Evolutionary conservation across 2,113 vertebrate genomes (phyloP).

Genomic region (Centropus unirufus): DNA sequence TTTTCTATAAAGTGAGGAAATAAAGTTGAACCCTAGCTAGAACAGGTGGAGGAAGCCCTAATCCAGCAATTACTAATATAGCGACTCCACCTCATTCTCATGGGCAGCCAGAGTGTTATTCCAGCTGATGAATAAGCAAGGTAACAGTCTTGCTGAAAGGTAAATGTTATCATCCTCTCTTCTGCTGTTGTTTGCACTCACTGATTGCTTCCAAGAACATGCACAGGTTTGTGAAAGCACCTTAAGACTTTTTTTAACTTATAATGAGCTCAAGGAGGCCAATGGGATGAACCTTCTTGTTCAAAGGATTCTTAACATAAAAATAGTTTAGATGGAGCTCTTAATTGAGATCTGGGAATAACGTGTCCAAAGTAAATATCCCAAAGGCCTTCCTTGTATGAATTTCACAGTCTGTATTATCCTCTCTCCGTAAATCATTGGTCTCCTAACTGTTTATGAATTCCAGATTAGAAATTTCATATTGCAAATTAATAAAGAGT

Average conservation of each 20-base stretch:
- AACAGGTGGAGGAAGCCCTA: neutral
- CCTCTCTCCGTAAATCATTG: conserved; percentile 43
- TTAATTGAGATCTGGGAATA: conserved; percentile 43
- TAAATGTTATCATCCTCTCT: neutral
- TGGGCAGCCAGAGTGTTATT: neutral
- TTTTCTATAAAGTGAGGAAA: neutral
- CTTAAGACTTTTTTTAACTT: conserved; percentile 32
- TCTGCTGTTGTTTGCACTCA: neutral
- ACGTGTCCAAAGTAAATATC: conserved; percentile 53
- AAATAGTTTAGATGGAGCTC: conserved; percentile 39
- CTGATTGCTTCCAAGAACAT: conserved; percentile 12
- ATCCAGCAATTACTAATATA: neutral
- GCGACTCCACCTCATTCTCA: neutral
- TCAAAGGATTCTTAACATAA: conserved; percentile 39
- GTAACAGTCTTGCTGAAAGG: neutral
- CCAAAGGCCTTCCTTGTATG: conserved; percentile 35
- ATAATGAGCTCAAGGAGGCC: conserved; percentile 32
- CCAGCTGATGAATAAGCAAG: neutral
- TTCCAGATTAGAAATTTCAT: conserved; percentile 66
- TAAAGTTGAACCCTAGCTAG: neutral
- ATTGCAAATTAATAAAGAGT: conserved; percentile 58
- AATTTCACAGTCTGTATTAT: conserved; percentile 60
- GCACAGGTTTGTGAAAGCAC: neutral
- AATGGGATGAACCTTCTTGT: conserved; percentile 27
- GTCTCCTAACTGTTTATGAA: conserved; percentile 60